phyloP scores from a whole-genome alignment of 2,113 vertebrate species.

The Elanus axillaris region DNA sequence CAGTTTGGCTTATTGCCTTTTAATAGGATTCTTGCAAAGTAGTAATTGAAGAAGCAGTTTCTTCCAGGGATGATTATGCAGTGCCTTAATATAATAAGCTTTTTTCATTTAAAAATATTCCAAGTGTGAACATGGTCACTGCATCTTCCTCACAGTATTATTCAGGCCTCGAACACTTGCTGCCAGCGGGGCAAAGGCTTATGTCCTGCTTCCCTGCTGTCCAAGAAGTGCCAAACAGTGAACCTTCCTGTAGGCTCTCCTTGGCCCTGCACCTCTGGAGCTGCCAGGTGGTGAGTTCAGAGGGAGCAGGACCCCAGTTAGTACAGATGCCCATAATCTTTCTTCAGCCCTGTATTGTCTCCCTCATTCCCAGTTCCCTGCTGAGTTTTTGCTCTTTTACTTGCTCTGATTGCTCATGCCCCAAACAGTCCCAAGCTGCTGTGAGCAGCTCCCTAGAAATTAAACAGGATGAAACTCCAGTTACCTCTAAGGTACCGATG shows the following conservation, averaged over 20 bases:
- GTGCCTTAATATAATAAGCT: not conserved
- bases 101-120: not conserved
- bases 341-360: not conserved
- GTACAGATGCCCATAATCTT: not conserved
- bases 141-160: not conserved
- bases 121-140: not conserved
- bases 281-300: not conserved
- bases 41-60: not conserved
- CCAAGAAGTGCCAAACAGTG: not conserved
- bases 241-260: not conserved
- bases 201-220: not conserved
- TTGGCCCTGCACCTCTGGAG: rapidly evolving
- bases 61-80: not conserved
- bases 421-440: not conserved
- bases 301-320: not conserved
- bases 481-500: not conserved
- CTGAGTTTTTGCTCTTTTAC: not conserved
- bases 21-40: not conserved
- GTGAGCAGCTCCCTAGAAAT: not conserved
- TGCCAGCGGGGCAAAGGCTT: not conserved
- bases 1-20: not conserved
- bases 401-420: not conserved
- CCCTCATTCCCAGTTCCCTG: not conserved
- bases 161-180: not conserved
- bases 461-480: not conserved